These are phyloP conservation scores for Euwallacea similis DNA, from an alignment of 1,140 invertebrate genomes.

Conservation along the genomic window DNA sequence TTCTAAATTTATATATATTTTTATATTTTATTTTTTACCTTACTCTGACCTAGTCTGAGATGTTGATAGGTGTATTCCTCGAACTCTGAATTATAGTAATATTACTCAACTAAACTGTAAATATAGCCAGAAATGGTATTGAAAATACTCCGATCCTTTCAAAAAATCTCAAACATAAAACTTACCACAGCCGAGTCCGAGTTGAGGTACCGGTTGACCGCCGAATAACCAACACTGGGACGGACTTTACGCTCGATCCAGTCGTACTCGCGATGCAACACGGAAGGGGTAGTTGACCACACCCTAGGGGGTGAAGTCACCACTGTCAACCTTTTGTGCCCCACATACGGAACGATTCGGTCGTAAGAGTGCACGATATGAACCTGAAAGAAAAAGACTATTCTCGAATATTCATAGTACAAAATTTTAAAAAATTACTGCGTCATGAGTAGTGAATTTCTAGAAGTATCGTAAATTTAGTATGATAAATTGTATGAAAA, in stretches of 20 bases:
- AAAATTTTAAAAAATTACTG: too few species aligned
- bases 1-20: too few species aligned
- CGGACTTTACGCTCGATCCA: conserved; percentile 68
- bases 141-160: background rate
- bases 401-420: too few species aligned
- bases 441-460: too few species aligned
- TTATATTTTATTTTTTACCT: too few species aligned
- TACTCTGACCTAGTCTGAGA: too few species aligned
- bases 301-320: conserved; percentile 62
- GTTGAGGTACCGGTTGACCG: conserved; percentile 73
- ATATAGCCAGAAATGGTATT: background rate
- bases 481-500: too few species aligned
- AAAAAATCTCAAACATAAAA: background rate
- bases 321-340: conserved; percentile 68
- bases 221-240: conserved; percentile 63
- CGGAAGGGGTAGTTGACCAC: conserved; percentile 66
- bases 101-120: background rate
- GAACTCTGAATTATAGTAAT: too few species aligned
- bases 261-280: conserved; percentile 70
- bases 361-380: conserved; percentile 53
- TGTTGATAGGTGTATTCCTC: too few species aligned
- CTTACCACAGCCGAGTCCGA: conserved; percentile 72
- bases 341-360: conserved; percentile 61
- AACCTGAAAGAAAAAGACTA: conserved; percentile 42
- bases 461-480: too few species aligned